Conservation (phyloP, 2,797 vertebrate genomes). For the Nannoperca obscura region DNA sequence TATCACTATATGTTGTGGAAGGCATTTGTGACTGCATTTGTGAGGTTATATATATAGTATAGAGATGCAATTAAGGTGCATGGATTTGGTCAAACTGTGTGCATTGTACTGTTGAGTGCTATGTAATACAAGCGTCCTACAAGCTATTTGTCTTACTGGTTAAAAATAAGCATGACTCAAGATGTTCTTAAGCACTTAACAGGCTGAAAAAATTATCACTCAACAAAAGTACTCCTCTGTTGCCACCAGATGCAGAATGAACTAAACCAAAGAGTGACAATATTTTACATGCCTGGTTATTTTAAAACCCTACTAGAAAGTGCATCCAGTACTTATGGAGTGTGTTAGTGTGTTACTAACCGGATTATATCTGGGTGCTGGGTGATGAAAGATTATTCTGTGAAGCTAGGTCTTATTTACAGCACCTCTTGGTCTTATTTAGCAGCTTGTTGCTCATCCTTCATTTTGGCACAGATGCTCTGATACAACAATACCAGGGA, state of each 20-base stretch:
- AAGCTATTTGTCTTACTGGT: slow-evolving; percentile 27
- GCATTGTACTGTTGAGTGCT: neutral
- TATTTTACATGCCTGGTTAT: neutral
- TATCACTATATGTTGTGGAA: neutral
- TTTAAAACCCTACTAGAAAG: neutral
- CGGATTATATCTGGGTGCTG: slow-evolving; percentile 50
- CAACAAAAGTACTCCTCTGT: neutral
- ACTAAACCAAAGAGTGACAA: neutral
- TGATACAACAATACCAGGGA: slow-evolving; percentile 7
- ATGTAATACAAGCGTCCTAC: neutral
- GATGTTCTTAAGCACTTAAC: slow-evolving; percentile 49
- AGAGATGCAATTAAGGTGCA: neutral
- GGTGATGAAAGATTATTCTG: slow-evolving; percentile 53
- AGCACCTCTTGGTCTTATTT: slow-evolving; percentile 34
- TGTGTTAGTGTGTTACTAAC: slow-evolving; percentile 32
- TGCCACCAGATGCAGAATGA: slow-evolving; percentile 3
- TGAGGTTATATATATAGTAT: no score
- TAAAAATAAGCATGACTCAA: slow-evolving; percentile 49
- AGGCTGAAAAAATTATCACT: slow-evolving; percentile 45
- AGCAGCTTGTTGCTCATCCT: slow-evolving; percentile 39
- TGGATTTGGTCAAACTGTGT: neutral
- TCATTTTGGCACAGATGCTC: slow-evolving; percentile 37
- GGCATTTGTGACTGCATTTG: neutral
- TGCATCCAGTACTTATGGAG: neutral
- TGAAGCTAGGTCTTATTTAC: slow-evolving; percentile 24